These are phyloP conservation scores for Dasysyrphus albostriatus DNA, from an alignment of 2,888 invertebrate genomes.

Conservation along the genomic window DNA sequence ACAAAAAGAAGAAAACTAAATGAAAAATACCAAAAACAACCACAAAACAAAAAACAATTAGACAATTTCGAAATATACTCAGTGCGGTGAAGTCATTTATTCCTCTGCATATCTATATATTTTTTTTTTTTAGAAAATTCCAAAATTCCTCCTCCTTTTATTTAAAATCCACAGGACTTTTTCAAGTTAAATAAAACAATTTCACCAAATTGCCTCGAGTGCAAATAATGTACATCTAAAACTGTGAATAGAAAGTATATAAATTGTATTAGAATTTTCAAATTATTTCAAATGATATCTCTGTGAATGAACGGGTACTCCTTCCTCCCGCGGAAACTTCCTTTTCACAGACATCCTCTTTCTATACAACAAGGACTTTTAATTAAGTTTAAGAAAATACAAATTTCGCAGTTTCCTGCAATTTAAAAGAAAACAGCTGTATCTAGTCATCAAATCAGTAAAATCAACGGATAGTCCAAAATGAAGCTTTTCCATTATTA, in stretches of 20 bases:
- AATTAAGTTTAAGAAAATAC: conserved; percentile 35
- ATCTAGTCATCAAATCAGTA: neutral
- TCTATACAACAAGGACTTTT: conserved; percentile 16
- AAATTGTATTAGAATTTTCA: conserved; percentile 5
- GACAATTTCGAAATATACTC: neutral
- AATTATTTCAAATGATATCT: neutral
- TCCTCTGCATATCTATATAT: neutral
- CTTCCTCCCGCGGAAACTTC: neutral
- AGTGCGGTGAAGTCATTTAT: neutral
- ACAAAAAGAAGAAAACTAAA: neutral
- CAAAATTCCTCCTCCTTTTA: neutral
- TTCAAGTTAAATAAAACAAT: conserved; percentile 16
- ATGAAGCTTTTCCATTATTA: neutral
- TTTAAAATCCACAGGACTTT: neutral
- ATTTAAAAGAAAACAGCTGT: neutral
- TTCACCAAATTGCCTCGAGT: neutral
- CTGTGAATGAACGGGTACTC: neutral
- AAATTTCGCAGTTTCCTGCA: conserved; percentile 40
- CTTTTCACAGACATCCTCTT: neutral
- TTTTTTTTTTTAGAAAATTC: neutral
- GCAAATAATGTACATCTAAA: neutral
- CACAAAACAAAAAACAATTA: conserved; percentile 23
- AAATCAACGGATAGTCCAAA: conserved; percentile 1
- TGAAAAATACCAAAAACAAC: conserved; percentile 6
- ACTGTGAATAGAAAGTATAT: neutral